phyloP scores from a whole-genome alignment of 2,888 invertebrate species.

The Elgonia sp. region DNA sequence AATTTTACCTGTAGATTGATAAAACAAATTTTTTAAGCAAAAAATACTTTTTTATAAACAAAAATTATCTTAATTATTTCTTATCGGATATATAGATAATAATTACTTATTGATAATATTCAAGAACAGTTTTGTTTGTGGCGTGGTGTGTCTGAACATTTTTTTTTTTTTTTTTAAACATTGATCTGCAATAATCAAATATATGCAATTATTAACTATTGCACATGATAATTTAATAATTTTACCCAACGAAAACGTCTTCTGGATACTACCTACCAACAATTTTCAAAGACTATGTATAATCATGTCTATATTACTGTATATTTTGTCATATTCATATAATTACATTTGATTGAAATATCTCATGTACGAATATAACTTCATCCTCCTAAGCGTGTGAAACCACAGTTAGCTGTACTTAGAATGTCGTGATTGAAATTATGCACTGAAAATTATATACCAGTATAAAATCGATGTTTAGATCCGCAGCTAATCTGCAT shows the following conservation, averaged over 20 bases:
- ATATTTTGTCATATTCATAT: slow-evolving; percentile 27
- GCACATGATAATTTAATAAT: slow-evolving; percentile 9
- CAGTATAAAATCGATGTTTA: slow-evolving; percentile 42
- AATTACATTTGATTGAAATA: slow-evolving; percentile 45
- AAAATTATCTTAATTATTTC: too few relatives aligned
- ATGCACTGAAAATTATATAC: slow-evolving; percentile 52
- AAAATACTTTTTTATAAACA: too few relatives aligned
- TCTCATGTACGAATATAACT: slow-evolving; percentile 46
- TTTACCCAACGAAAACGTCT: neutral
- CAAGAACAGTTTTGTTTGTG: too few relatives aligned
- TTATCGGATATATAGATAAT: too few relatives aligned
- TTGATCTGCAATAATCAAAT: too few relatives aligned
- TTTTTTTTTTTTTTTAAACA: too few relatives aligned
- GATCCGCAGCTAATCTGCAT: slow-evolving; percentile 49
- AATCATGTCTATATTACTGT: slow-evolving; percentile 27
- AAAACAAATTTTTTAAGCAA: too few relatives aligned
- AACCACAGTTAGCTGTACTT: slow-evolving; percentile 48
- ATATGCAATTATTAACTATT: neutral
- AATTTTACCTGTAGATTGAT: too few relatives aligned
- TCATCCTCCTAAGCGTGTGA: slow-evolving; percentile 50
- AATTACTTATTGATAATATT: too few relatives aligned
- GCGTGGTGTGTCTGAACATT: too few relatives aligned
- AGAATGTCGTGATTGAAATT: slow-evolving; percentile 50
- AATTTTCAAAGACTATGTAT: neutral
- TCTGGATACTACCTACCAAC: neutral